Conservation (phyloP, 2,113 vertebrate species). For the Eretmodus cyanostictus region DNA sequence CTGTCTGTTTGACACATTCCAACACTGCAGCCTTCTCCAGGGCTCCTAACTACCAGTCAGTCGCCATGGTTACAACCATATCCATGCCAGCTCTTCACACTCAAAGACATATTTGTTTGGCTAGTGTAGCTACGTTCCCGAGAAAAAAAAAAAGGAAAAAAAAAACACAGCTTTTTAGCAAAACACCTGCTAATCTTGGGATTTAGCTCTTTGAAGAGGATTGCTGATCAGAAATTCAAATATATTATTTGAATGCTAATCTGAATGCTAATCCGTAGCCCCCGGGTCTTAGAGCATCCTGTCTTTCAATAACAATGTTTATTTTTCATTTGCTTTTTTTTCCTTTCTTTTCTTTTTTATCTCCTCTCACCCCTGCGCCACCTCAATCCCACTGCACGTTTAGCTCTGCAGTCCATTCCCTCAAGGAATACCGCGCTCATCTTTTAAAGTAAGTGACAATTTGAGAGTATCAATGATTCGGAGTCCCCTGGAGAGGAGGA, state of each 20-base stretch:
- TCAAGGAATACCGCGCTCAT: neutral
- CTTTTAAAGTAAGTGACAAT: constrained; percentile 10
- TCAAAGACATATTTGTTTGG: constrained; percentile 88
- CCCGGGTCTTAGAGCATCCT: constrained; percentile 73
- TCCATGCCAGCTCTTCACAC: constrained; percentile 83
- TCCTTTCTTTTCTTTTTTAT: constrained; percentile 51
- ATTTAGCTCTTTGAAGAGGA: constrained; percentile 75
- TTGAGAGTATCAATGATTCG: neutral
- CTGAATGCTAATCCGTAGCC: constrained; percentile 81
- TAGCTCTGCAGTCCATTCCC: constrained; percentile 2
- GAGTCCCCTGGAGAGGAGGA: neutral
- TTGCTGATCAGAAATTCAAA: constrained; percentile 88
- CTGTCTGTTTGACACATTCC: constrained; percentile 73
- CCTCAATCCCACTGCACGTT: neutral
- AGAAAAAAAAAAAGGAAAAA: constrained; percentile 63
- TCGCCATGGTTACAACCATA: constrained; percentile 85
- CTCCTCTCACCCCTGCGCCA: constrained; percentile 23
- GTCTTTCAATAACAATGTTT: constrained; percentile 77
- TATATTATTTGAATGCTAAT: constrained; percentile 87
- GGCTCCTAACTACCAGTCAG: constrained; percentile 69
- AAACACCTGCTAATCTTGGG: constrained; percentile 85
- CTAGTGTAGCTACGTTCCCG: constrained; percentile 79
- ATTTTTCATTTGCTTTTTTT: constrained; percentile 73
- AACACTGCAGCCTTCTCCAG: constrained; percentile 59
- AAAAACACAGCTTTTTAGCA: constrained; percentile 75